Evolutionary conservation across 37 sponge, comb jelly and placozoan genomes (phyloP), one percentile per base, ranked within the genome.

Genomic region (Diacarnus erythraeanus): DNA sequence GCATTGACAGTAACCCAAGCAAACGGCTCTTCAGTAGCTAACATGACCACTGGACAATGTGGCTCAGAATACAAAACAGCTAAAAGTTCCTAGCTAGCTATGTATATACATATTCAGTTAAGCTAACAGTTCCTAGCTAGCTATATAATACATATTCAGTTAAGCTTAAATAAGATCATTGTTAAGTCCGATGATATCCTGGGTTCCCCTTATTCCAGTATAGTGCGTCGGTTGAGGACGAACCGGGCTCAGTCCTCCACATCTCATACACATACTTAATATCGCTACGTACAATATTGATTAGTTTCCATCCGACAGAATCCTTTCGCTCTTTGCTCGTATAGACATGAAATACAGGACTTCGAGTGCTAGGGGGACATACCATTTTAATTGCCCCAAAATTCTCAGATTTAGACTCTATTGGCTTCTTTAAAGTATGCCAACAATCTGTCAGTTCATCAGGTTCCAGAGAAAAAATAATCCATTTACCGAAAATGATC

Each of bases 301-400:
- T 66, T 31, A 88, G 33, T 37, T 76, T 68, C 78, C 76, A 22
- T 0, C 88, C 83, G 1, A 88, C 83, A 33, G 25, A 56, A 54
- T 88, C 83, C 43, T 64, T 65, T 23, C 57, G 63, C 36, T 88
- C 83, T 29, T 64, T 54, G 33, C 71, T 77, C 0, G 88, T 83
- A 64, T 83, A 88, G 0, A 88, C 77, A 33, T 84, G 85, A 18
- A 88, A 84, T 6, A 82, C 83, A 34, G 66, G 66, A 31, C 17
- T 20, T 10, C 33, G 17, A 25, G 3, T 65, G 12, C 33, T 65
- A 34, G 66, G 34, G 17, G 66, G 66, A 65, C 66, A 65, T 26
- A 30, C 66, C 31, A 65, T 65, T 31, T 31, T 65, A 30, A 65
- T 30, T 3, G 34, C 66, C 33, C 66, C 66, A 65, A 65, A 31